Percentiles rank a stretch among this genome's conserved stretches.
Evolutionary conservation across 2,113 vertebrate species (phyloP).

Genomic region (Oenanthe oenanthe): DNA sequence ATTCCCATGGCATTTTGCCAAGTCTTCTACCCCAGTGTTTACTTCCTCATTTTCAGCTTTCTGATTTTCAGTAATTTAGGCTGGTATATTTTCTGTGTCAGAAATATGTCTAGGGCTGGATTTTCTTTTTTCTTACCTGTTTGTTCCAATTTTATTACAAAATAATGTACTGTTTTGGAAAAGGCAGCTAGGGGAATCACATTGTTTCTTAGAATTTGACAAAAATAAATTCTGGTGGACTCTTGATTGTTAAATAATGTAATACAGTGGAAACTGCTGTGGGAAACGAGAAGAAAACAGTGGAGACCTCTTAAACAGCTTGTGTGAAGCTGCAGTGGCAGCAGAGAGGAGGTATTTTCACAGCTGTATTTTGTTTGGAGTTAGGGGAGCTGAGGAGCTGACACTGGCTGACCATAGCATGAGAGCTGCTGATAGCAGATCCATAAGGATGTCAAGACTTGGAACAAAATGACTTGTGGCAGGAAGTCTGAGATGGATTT

Average conservation of each 20-base stretch:
- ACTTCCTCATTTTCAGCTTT: not conserved
- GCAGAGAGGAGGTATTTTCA: constrained; percentile 41
- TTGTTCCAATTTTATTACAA: not conserved
- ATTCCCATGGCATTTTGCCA: not conserved
- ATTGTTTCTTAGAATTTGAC: not conserved
- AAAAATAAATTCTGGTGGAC: not conserved
- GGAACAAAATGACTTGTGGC: not conserved
- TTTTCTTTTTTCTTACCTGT: not conserved
- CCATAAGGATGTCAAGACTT: not conserved
- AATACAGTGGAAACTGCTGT: constrained; percentile 38
- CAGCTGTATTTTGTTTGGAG: constrained; percentile 67
- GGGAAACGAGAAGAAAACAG: constrained; percentile 46
- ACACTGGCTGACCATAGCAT: constrained; percentile 13
- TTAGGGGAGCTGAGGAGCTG: constrained; percentile 30
- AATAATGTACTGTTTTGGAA: not conserved
- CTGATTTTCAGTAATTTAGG: not conserved
- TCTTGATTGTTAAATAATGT: constrained; percentile 1
- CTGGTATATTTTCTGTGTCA: not conserved
- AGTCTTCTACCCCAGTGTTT: not conserved
- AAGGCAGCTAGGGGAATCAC: not conserved
- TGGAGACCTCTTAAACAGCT: constrained; percentile 14
- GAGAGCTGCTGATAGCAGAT: not conserved
- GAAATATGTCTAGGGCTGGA: not conserved
- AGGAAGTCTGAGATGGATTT: constrained; percentile 7
- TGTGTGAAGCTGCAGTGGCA: not conserved